Base-by-base conservation (phyloP, 2,888 invertebrate species). In the Microplitis deprimator region DNA sequence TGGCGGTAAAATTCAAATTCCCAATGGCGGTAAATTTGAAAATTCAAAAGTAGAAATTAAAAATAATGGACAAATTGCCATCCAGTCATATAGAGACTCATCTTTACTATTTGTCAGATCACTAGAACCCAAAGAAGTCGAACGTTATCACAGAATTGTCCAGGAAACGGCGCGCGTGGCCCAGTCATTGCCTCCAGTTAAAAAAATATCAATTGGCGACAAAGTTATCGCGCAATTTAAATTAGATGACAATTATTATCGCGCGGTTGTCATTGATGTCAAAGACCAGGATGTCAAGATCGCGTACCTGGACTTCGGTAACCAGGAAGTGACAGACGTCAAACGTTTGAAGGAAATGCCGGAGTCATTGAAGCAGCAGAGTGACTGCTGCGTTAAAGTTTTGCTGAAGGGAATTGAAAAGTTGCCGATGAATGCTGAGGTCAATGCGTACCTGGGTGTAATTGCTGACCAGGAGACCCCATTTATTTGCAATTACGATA, bases 281-380 rank as follows among this genome's bases (percentile, higher is more conserved):
- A 7, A 73, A 0, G 61, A 78, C 0, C 70, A 81, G 0, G 79
- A 83, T 50, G 80, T 85, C 20, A 41, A 40, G 3, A 81, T 90
- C 13, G 80, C 80, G 4, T 90, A 89, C 41, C 68, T 88, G 8
- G 90, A 90, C 80, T 90, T 84, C 78, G 90, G 90, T 17, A 90
- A 90, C 75, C 71, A 77, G 1, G 87, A 87, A 39, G 17, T 79
- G 4, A 82, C 83, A 0, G 69, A 75, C 0, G 59, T 86, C 20
- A 79, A 83, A 1, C 79, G 84, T 13, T 76, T 90, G 0, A 82
- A 80, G 73, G 20, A 78, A 3, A 80, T 90, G 16, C 79, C 86
- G 1, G 79, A 84, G n/a, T 73, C 82, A 6, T 82, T 89, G 50
- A 87, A 86, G 81, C 50, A 81, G 79, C 41, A 80, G 7, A 79